Conservation (phyloP, 64 coral and sea anemone species). For the Montipora capricornis region DNA sequence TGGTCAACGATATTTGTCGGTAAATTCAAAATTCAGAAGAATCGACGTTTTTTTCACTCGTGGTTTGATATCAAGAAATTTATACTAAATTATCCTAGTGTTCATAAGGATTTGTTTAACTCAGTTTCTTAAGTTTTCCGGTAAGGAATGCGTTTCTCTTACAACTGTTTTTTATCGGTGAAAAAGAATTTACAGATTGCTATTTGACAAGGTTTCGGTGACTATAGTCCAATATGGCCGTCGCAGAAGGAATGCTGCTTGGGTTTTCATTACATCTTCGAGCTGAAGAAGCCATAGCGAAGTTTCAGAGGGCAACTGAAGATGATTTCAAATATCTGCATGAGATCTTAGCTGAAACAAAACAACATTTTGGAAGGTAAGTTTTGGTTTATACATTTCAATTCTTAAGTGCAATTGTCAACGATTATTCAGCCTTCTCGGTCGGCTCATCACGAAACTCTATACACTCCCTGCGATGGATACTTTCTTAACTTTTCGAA, state of each 20-base stretch:
- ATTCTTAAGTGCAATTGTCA: neutral
- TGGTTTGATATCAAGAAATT: neutral
- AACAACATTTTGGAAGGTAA: slow-evolving; percentile 82
- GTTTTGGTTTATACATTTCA: neutral
- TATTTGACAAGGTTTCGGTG: neutral
- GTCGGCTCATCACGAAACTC: too few species aligned
- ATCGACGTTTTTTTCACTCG: neutral
- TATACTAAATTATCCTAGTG: neutral
- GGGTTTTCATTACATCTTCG: slow-evolving; percentile 80
- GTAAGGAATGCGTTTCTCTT: neutral
- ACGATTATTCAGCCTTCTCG: too few species aligned
- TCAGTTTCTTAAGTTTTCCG: neutral
- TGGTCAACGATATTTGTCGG: slow-evolving; percentile 38
- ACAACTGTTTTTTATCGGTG: neutral
- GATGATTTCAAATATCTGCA: slow-evolving; percentile 83
- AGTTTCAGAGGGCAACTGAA: slow-evolving; percentile 65
- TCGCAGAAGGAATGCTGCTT: slow-evolving; percentile 8
- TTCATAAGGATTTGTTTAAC: neutral
- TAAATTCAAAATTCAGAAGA: slow-evolving; percentile 45
- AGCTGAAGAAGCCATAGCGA: slow-evolving; percentile 59
- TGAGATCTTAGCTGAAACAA: slow-evolving; percentile 83
- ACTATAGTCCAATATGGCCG: slow-evolving; percentile 38
- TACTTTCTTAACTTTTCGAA: too few species aligned
- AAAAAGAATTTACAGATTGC: neutral
- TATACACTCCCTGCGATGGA: too few species aligned